Evolutionary conservation across 2,888 invertebrate genomes (phyloP).

Genomic region (Chydorus sphaericus): DNA sequence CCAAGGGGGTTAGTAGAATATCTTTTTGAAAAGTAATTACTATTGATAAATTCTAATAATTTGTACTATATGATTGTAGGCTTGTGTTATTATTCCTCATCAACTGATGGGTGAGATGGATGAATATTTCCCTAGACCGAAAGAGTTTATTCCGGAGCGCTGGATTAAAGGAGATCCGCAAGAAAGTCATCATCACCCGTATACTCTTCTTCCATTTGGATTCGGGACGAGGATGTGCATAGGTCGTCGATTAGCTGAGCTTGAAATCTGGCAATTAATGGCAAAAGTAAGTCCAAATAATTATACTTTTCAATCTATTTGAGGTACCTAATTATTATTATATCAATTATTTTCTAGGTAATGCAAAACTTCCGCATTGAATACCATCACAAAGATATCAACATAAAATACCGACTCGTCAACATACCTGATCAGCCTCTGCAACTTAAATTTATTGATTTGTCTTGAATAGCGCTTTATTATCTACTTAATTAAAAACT

Average conservation of each 20-base stretch:
- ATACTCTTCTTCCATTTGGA: conserved; percentile 61
- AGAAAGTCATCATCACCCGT: conserved; percentile 37
- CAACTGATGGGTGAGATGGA: conserved; percentile 51
- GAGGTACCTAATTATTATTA: background rate
- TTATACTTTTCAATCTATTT: background rate
- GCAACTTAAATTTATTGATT: conserved; percentile 46
- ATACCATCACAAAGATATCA: conserved; percentile 49
- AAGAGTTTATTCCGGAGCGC: conserved; percentile 55
- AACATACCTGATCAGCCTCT: conserved; percentile 43
- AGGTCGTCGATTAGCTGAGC: conserved; percentile 57
- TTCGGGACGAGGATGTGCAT: conserved; percentile 56
- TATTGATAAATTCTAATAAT: too few species aligned
- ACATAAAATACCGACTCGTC: conserved; percentile 36
- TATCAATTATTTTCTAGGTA: conserved; percentile 34
- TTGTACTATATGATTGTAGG: conserved; percentile 39
- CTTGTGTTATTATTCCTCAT: conserved; percentile 59
- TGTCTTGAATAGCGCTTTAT: background rate
- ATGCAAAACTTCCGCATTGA: conserved; percentile 45
- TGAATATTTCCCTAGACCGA: conserved; percentile 44
- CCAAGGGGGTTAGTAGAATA: conserved; percentile 50
- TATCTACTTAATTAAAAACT: background rate
- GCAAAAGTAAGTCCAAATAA: conserved; percentile 41
- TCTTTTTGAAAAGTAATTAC: conserved; percentile 29
- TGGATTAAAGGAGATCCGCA: conserved; percentile 43
- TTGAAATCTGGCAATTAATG: conserved; percentile 53